phyloP scores from a whole-genome alignment of 2,888 invertebrate species.

The Mycalesis mineus region DNA sequence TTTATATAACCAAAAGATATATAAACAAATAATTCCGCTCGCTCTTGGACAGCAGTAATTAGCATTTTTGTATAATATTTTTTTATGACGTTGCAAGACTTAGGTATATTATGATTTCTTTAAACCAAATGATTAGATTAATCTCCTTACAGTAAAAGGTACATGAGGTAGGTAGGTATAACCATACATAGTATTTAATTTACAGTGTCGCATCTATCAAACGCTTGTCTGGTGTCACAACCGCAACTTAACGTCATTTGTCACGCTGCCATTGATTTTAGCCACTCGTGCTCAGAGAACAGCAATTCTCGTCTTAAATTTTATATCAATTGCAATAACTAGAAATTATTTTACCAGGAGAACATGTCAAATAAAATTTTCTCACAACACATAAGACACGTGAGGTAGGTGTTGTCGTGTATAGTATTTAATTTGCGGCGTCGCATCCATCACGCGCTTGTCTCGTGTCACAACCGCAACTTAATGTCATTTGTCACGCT shows the following conservation, averaged over 20 bases:
- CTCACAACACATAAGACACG: slow-evolving; percentile 4
- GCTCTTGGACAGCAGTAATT: no score
- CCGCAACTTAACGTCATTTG: slow-evolving; percentile 25
- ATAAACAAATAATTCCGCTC: no score
- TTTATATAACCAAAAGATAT: no score
- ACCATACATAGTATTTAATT: slow-evolving; percentile 25
- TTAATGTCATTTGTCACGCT: slow-evolving; percentile 27
- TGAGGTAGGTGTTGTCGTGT: slow-evolving; percentile 6
- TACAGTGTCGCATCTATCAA: slow-evolving; percentile 25
- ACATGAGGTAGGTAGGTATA: no score
- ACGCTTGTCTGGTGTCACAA: slow-evolving; percentile 21
- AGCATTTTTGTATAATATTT: no score
- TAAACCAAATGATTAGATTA: no score
- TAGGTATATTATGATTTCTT: no score
- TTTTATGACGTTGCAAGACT: no score
- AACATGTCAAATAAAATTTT: neutral
- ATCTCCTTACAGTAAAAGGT: no score
- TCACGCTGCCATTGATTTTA: slow-evolving; percentile 28
- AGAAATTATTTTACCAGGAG: no score
- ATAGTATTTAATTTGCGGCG: slow-evolving; percentile 24
- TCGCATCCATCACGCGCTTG: slow-evolving; percentile 26
- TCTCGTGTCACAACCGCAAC: slow-evolving; percentile 22
- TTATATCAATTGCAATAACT: no score
- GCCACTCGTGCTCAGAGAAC: neutral
- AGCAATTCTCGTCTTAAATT: no score